Evolutionary conservation across 2,888 invertebrate species (phyloP), one percentile per base, ranked within the genome.

Genomic region (Operophtera brumata): DNA sequence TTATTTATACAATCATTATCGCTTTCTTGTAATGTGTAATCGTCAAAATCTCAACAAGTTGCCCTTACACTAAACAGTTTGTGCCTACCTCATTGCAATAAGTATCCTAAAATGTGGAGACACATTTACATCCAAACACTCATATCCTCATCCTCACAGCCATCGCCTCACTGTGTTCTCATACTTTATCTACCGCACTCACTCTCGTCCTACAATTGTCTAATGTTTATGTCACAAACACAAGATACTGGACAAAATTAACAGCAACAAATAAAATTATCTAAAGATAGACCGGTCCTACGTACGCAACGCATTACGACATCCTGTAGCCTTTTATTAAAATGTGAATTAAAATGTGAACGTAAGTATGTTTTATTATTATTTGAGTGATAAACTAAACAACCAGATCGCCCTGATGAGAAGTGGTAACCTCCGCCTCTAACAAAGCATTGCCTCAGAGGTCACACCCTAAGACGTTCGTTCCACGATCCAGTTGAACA

Each of bases 31-130:
- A 75, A 82, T 20, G 20, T 20, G 20, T 20, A 20, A 20, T 83
- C 77, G 87, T 87, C 88, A 87, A 82, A 71, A 77, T 83, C 80
- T 84, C 82, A 84, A 86, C 81, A 83, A 77, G 67, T 82, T 81
- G 71, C 68, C 65, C 75, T 80, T 43, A 61, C 57, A 70, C 76
- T 80, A 78, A 74, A 77, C 75, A 78, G 66, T 86, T 89, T 89
- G 89, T 88, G 89, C 88, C 84, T 83, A 77, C 73, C 67, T 73
- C 75, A 72, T 71, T 70, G 73, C 55, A 36, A 45, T 48, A 51
- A 42, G 47, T 51, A 56, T 54, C 44, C 43, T 47, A 53, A 54
- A 47, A 59, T 54, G 57, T 53, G 53, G 50, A 52, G 45, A 58
- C 52, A 43, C 40, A 46, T 53, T 52, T 46, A 26, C 39, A 42